A percentile compares a stretch with the other conserved stretches of the same genome.
Evolutionary conservation across 2,797 vertebrate species (phyloP).

Genomic region (Onychomys torridus): DNA sequence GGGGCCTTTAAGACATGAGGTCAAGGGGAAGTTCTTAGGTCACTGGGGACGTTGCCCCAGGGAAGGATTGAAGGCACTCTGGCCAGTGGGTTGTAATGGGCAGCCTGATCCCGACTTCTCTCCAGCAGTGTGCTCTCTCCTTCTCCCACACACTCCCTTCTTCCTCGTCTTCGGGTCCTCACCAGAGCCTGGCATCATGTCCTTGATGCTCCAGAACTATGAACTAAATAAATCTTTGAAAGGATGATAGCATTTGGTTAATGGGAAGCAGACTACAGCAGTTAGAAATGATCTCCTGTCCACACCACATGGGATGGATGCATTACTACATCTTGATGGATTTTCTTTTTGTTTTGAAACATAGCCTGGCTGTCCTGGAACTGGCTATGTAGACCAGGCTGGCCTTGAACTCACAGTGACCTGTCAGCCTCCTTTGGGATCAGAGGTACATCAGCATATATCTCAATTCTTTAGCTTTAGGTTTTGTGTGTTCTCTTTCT

Average conservation of each 20-base stretch:
- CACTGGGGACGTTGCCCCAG: too few species aligned
- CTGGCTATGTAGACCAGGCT: not conserved
- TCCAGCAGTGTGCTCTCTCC: not conserved
- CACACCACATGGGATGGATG: not conserved
- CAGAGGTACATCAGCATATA: not conserved
- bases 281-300: not conserved
- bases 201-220: not conserved
- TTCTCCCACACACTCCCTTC: not conserved
- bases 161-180: not conserved
- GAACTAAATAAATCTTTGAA: not conserved
- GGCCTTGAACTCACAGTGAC: not conserved
- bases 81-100: too few species aligned
- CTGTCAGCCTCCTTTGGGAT: not conserved
- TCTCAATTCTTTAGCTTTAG: not conserved
- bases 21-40: not conserved
- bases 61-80: not conserved
- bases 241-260: not conserved
- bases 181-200: not conserved
- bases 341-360: not conserved
- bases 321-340: not conserved
- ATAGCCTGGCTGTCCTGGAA: not conserved
- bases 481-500: not conserved
- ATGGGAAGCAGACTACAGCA: not conserved
- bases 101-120: not conserved
- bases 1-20: not conserved